Conservation (phyloP, 1,140 invertebrate genomes). For the Drosophila pachea region DNA sequence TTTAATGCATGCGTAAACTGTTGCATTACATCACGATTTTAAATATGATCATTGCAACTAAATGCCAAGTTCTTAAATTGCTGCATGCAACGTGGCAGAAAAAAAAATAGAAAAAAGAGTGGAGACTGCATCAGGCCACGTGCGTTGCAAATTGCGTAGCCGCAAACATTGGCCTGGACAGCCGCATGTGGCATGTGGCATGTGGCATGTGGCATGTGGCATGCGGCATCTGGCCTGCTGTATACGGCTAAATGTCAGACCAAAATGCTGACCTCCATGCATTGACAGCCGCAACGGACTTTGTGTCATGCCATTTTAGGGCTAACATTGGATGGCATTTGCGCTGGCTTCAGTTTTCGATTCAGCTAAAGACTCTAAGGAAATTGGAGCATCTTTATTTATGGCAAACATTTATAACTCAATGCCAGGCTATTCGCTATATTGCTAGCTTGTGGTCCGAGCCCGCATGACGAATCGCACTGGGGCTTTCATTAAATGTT, state of each 20-base stretch:
- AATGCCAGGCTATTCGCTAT: slow-evolving; percentile 24
- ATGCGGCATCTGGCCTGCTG: slow-evolving; percentile 13
- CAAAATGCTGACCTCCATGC: slow-evolving; percentile 65
- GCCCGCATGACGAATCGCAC: slow-evolving; percentile 25
- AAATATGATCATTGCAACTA: slow-evolving; percentile 69
- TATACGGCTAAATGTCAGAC: slow-evolving; percentile 63
- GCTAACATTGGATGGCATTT: slow-evolving; percentile 58
- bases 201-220: slow-evolving; percentile 22
- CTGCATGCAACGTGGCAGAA: slow-evolving; percentile 17
- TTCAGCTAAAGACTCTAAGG: slow-evolving; percentile 17
- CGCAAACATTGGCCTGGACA: slow-evolving; percentile 21
- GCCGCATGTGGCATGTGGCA: slow-evolving; percentile 27
- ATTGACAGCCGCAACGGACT: slow-evolving; percentile 41
- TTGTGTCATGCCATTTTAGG: slow-evolving; percentile 66
- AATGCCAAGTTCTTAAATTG: slow-evolving; percentile 68
- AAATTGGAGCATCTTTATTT: slow-evolving; percentile 37
- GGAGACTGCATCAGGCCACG: slow-evolving; percentile 57
- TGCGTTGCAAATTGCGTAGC: slow-evolving; percentile 70
- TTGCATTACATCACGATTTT: slow-evolving; percentile 57
- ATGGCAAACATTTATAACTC: slow-evolving; percentile 15
- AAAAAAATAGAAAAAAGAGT: slow-evolving; percentile 1
- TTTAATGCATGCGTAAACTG: slow-evolving; percentile 48
- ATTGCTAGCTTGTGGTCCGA: slow-evolving; percentile 1
- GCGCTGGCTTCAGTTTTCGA: slow-evolving; percentile 9
- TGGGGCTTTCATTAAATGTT: slow-evolving; percentile 3